Percentiles rank a stretch among this genome's conserved stretches.
phyloP scores from a whole-genome alignment of 2,888 invertebrate genomes.

The Chrysodeixis includens region DNA sequence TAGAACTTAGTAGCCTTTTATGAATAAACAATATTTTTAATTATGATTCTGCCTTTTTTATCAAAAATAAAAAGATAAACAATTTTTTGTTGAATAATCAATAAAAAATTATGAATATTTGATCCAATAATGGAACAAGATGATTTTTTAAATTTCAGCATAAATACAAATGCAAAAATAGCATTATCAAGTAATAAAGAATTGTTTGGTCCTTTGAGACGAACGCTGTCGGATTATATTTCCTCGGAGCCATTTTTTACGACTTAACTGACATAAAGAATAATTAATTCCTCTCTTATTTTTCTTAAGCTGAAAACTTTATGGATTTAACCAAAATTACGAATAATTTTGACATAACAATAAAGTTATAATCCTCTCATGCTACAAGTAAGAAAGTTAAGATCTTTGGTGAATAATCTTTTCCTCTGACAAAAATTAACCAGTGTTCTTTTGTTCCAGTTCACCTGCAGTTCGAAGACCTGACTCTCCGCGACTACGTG shows the following conservation, averaged over 20 bases:
- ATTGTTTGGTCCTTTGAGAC: not conserved
- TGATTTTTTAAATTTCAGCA: not conserved
- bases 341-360: conserved; percentile 5
- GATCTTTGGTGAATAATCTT: not conserved
- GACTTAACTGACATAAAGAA: conserved; percentile 9
- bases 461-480: conserved; percentile 76
- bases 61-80: no score
- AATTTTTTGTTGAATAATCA: no score
- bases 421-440: conserved; percentile 7
- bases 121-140: not conserved
- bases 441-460: conserved; percentile 71
- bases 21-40: no score
- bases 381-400: not conserved
- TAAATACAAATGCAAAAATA: not conserved
- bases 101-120: no score
- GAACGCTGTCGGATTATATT: conserved; percentile 9
- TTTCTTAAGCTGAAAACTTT: conserved; percentile 3
- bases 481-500: conserved; percentile 78
- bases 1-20: no score
- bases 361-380: not conserved
- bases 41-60: no score
- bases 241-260: conserved; percentile 11
- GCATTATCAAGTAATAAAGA: not conserved
- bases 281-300: conserved; percentile 7
- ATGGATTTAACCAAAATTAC: conserved; percentile 7